Percentiles rank a stretch among this genome's conserved stretches.
phyloP scores from a whole-genome alignment of 2,888 invertebrate genomes.

The Drosophila setosimentum region DNA sequence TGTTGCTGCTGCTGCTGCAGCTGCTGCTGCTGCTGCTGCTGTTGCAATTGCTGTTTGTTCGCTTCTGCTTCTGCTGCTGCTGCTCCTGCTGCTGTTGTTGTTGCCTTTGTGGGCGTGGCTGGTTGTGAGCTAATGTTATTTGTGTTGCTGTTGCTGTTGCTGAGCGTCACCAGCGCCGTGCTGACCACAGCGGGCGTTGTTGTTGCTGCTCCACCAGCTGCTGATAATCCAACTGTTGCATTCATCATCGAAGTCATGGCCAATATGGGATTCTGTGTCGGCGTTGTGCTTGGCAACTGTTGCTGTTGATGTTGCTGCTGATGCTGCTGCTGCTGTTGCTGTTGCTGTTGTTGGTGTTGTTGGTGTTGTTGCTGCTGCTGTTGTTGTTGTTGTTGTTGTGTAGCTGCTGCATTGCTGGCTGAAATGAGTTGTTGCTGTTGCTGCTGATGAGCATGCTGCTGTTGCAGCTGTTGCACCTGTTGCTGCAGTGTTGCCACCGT shows the following conservation, averaged over 20 bases:
- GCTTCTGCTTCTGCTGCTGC: conserved; percentile 29
- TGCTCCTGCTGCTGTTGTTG: conserved; percentile 25
- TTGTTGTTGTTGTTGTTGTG: conserved; percentile 81
- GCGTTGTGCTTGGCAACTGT: conserved; percentile 52
- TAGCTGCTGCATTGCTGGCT: conserved; percentile 38
- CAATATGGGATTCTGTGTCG: conserved; percentile 85
- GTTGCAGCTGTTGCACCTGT: conserved; percentile 73
- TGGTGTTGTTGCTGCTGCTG: conserved; percentile 81
- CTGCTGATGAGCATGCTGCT: conserved; percentile 61
- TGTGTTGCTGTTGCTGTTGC: conserved; percentile 29
- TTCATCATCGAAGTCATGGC: conserved; percentile 84
- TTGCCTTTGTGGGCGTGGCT: conserved; percentile 16
- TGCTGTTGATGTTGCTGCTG: conserved; percentile 82
- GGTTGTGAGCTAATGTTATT: conserved; percentile 6
- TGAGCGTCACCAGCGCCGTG: conserved; percentile 58
- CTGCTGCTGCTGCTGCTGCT: conserved; percentile 42
- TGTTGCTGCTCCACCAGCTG: conserved; percentile 44
- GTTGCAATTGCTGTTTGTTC: conserved; percentile 12
- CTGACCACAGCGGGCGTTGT: conserved; percentile 39
- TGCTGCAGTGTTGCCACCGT: conserved; percentile 77
- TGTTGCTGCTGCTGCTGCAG: too few relatives aligned
- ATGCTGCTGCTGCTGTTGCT: conserved; percentile 85
- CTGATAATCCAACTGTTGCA: conserved; percentile 66
- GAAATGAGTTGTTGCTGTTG: conserved; percentile 59
- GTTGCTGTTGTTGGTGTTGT: conserved; percentile 85